These are phyloP conservation scores for Pachyuromys duprasi DNA, from an alignment of 2,797 vertebrate genomes.

Conservation along the genomic window DNA sequence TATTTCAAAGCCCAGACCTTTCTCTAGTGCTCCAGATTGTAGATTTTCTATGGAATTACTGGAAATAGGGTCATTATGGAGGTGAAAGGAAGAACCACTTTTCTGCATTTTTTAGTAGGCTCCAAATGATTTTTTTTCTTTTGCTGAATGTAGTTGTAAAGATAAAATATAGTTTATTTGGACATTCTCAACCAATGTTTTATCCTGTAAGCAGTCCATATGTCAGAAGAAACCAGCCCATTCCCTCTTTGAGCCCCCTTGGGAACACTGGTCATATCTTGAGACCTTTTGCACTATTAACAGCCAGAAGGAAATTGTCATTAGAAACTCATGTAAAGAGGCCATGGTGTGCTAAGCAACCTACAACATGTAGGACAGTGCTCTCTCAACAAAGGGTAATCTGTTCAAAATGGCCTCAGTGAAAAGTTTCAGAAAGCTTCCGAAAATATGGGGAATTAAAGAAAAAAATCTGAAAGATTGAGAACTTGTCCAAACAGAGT, in stretches of 20 bases:
- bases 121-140: neutral
- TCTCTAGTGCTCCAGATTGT: neutral
- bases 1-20: neutral
- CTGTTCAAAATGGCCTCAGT: neutral
- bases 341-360: neutral
- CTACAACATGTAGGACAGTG: neutral
- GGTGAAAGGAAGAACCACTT: neutral
- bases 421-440: neutral
- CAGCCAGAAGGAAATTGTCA: neutral
- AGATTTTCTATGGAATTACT: neutral
- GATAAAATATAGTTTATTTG: neutral
- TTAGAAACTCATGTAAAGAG: neutral
- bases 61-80: neutral
- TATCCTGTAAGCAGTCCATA: neutral
- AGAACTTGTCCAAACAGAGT: neutral
- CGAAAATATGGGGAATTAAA: neutral
- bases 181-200: neutral
- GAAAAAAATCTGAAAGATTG: neutral
- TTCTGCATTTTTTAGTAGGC: neutral
- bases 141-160: neutral
- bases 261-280: neutral
- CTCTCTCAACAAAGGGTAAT: neutral
- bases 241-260: neutral
- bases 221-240: neutral
- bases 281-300: neutral